Base-by-base conservation (phyloP, 2,888 invertebrate species). In the Pseudeuparius sepicola region DNA sequence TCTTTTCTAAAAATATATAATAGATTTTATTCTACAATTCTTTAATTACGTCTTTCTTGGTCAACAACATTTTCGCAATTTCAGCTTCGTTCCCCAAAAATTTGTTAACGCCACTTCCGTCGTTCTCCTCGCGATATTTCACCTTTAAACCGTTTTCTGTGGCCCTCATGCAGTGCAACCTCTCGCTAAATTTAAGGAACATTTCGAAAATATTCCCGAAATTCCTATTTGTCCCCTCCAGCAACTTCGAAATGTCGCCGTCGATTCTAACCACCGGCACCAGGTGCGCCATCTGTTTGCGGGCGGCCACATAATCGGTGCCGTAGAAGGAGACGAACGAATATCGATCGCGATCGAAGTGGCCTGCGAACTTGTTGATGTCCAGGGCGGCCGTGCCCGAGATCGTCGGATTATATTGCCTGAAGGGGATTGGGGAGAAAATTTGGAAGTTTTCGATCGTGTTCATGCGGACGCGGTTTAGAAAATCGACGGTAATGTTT, bases 401-500 rank as follows among this genome's bases (percentile, higher is more conserved):
- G 45, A 78, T 66, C 50, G 72, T 70, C 28, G 87, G 88, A 53
- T 90, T 75, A 66, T 81, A 92, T 55, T 89, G 85, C 51, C 81
- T 73, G 64, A 93, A 97, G 12, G 87, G 86, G 45, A 90, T 77
- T n/a, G 94, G 88, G 52, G 81, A 79, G 66, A 82, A 97, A 51
- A 93, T 77, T 68, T 94, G 94, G 63, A 77, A 81, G 45, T 82
- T 81, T 46, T 68, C 65, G 43, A 97, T 88, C 2, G 92, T 92
- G 64, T 94, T 96, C 87, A 97, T 92, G 39, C 94, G 77, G 44
- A 83, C 86, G 53, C 94, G 70, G 56, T 97, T 96, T 27, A 96
- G 70, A 65, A 89, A 93, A 56, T 93, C 92, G 28, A 76, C 65
- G 49, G 75, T 77, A 46, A 86, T 70, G 49, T 80, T 78, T 53